A percentile compares a stretch with the other conserved stretches of the same genome.
Evolutionary conservation across 2,797 vertebrate species (phyloP).

Genomic region (Sylvilagus floridanus): DNA sequence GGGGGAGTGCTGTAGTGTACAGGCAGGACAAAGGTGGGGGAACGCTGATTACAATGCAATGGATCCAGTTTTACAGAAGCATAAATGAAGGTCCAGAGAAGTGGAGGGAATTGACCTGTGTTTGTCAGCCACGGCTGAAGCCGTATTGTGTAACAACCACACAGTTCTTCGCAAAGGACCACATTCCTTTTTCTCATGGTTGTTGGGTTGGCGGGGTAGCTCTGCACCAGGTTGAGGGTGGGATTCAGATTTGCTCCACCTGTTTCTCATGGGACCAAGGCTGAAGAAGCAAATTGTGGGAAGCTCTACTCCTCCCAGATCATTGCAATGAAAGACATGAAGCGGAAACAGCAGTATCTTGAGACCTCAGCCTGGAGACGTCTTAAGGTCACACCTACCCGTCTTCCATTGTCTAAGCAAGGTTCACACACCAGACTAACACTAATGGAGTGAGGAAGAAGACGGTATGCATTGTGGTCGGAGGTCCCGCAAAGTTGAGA

Average conservation of each 20-base stretch:
- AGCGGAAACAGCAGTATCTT: neutral
- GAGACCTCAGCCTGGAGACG: neutral
- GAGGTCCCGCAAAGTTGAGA: neutral
- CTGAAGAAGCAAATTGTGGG: neutral
- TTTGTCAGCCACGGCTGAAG: neutral
- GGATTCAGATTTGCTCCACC: neutral
- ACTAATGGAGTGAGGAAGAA: neutral
- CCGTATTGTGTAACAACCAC: neutral
- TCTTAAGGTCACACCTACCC: neutral
- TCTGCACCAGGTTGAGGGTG: neutral
- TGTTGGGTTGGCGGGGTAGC: neutral
- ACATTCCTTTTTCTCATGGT: neutral
- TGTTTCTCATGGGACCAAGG: neutral
- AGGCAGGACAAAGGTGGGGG: neutral
- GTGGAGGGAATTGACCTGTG: neutral
- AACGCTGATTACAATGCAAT: neutral
- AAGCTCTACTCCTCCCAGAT: neutral
- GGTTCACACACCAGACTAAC: neutral
- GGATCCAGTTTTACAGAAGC: neutral
- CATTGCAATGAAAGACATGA: neutral
- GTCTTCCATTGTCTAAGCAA: neutral
- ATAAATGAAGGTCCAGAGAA: slow-evolving; percentile 11
- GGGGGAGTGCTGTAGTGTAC: neutral
- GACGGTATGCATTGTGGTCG: neutral
- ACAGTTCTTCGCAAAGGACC: neutral